Conservation (phyloP, 2,888 invertebrate genomes). For the Sinodicranocentrus sp. region DNA sequence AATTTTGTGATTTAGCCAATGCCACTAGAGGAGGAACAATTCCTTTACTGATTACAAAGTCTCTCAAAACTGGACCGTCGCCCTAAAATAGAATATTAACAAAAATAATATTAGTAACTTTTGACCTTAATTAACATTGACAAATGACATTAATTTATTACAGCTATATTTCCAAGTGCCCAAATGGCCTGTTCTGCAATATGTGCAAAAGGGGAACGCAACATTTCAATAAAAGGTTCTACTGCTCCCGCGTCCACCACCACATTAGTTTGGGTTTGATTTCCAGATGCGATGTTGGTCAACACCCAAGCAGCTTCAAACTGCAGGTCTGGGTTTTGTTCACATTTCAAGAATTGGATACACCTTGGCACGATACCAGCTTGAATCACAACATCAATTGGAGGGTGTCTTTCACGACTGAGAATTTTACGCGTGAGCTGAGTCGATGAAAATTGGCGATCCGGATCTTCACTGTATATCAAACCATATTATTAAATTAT, state of each 20-base stretch:
- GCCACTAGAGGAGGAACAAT: slow-evolving; percentile 86
- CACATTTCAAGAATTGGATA: slow-evolving; percentile 84
- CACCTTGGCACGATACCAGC: slow-evolving; percentile 91
- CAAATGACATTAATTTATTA: too few relatives aligned
- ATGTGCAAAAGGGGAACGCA: slow-evolving; percentile 84
- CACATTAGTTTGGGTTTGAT: slow-evolving; percentile 91
- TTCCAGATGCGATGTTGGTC: slow-evolving; percentile 98
- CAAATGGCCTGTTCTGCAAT: slow-evolving; percentile 96
- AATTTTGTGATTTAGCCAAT: slow-evolving; percentile 83
- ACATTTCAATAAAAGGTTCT: slow-evolving; percentile 86
- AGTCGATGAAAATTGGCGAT: slow-evolving; percentile 81
- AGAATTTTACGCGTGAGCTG: slow-evolving; percentile 92
- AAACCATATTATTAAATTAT: too few relatives aligned
- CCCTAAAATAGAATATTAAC: slow-evolving; percentile 80
- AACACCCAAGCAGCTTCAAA: slow-evolving; percentile 99
- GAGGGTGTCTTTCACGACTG: slow-evolving; percentile 93
- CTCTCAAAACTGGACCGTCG: slow-evolving; percentile 89
- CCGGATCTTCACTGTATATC: slow-evolving; percentile 53
- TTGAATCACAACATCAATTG: slow-evolving; percentile 90
- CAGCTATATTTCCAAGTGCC: slow-evolving; percentile 98
- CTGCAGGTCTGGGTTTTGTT: slow-evolving; percentile 85
- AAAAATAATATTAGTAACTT: slow-evolving; percentile 1
- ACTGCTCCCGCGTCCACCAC: slow-evolving; percentile 93
- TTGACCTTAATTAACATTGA: slow-evolving; percentile 6
- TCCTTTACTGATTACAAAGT: slow-evolving; percentile 86